Base-by-base conservation (phyloP, 2,113 vertebrate species). In the Periophthalmus modestus region DNA sequence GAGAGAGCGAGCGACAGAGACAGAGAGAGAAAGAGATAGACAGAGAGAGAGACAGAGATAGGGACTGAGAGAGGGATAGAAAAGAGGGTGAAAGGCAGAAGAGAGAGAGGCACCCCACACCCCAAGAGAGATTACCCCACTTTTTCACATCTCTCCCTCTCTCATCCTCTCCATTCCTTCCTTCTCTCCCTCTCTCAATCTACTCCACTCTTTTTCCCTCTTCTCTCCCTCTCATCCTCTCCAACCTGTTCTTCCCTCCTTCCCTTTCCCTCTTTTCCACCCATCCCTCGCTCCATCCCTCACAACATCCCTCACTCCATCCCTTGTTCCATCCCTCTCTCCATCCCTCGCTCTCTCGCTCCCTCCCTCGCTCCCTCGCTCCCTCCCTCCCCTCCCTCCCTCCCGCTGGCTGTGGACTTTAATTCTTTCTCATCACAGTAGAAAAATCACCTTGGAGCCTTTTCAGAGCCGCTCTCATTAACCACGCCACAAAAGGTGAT, bases 401-500 rank as follows among this genome's bases (percentile, higher is more conserved):
- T 18, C 59, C 14, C 84, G 83, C 89, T 89, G 88, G 92, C 93
- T 91, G 91, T 82, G 88, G 87, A 90, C 88, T 92, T 89, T 92
- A 94, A 92, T 94, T 92, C 91, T 92, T 84, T 89, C 91, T 91
- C 92, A 91, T 90, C 91, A 90, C 92, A 89, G 93, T 92, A 90
- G 91, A 91, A 90, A 92, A 93, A 93, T 89, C 91, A 90, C 88
- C 89, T 89, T 75, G 19, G 85, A 86, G 89, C 91, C 90, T 89
- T 43, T 93, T 93, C 92, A 90, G 82, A 88, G 82, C 89, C 84
- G 81, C 89, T 88, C 89, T 91, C 90, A 94, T 94, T 93, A 92
- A 91, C 87, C 83, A 84, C 75, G 81, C 79, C 81, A 85, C 83
- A 88, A 87, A 86, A 92, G 87, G 85, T 87, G 88, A 85, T 78